These are phyloP conservation scores for Dendronephthya gigantea DNA, from an alignment of 64 coral and sea anemone genomes.

Conservation along the genomic window DNA sequence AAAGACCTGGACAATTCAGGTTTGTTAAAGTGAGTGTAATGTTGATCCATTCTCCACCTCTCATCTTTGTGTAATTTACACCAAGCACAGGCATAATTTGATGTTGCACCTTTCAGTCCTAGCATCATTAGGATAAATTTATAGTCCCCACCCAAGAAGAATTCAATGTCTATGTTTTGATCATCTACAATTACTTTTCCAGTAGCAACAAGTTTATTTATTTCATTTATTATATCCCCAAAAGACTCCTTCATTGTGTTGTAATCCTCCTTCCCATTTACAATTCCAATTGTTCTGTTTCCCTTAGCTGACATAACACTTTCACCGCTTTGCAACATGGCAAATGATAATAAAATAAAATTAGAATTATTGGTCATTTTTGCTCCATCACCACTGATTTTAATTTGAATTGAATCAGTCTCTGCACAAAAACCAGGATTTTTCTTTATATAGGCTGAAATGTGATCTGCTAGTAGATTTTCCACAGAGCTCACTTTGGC, in stretches of 20 bases:
- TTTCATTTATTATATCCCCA: not conserved
- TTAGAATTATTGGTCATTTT: not conserved
- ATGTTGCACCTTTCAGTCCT: conserved; percentile 31
- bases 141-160: conserved; percentile 1
- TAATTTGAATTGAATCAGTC: not conserved
- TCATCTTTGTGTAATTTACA: conserved; percentile 33
- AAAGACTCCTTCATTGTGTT: not conserved
- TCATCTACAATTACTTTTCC: not conserved
- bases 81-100: conserved; percentile 37
- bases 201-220: not conserved
- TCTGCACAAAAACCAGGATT: not conserved
- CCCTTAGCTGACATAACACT: not conserved
- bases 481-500: conserved; percentile 5
- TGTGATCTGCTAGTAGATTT: conserved; percentile 5
- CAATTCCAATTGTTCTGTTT: conserved; percentile 27
- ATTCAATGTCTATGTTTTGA: not conserved
- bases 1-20: not conserved
- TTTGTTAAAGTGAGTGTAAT: not conserved
- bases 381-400: not conserved
- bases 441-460: not conserved
- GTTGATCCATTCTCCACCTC: not conserved
- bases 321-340: not conserved
- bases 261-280: conserved; percentile 27
- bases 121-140: conserved; percentile 34
- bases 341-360: not conserved